These are phyloP conservation scores for Pteronura brasiliensis DNA, from an alignment of 2,113 vertebrate species.

Conservation along the genomic window DNA sequence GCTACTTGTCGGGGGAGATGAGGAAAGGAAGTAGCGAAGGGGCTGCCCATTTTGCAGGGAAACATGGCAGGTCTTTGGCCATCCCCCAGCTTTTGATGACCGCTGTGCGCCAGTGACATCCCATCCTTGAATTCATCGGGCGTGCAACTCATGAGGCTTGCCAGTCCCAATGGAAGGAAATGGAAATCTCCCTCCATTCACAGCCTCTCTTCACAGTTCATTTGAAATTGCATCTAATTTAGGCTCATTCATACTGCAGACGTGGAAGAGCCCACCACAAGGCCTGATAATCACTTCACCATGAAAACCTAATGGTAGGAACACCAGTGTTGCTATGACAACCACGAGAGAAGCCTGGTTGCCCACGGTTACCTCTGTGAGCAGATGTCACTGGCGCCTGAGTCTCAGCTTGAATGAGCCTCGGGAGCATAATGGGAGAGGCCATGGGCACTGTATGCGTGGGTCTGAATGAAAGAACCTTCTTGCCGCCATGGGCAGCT, in stretches of 20 bases:
- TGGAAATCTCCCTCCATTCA: constrained; percentile 22
- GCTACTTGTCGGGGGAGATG: no score
- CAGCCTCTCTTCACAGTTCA: not conserved
- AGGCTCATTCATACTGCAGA: constrained; percentile 43
- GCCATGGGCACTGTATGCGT: not conserved
- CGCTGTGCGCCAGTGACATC: not conserved
- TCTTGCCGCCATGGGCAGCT: not conserved
- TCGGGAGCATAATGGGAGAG: not conserved
- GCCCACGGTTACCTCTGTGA: constrained; percentile 44
- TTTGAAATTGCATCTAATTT: constrained; percentile 46
- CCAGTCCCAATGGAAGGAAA: not conserved
- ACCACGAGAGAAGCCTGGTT: constrained; percentile 47
- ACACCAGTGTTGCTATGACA: constrained; percentile 47
- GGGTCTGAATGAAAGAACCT: not conserved
- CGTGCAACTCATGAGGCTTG: not conserved
- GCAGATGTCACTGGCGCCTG: not conserved
- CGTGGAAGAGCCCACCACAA: not conserved
- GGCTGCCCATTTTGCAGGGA: not conserved
- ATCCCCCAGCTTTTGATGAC: not conserved
- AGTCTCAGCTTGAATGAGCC: constrained; percentile 42
- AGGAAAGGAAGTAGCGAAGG: not conserved
- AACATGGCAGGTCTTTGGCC: not conserved
- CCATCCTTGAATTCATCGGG: not conserved
- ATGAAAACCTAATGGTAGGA: not conserved
- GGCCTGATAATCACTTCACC: constrained; percentile 23